Evolutionary conservation across 2,113 vertebrate genomes (phyloP).

Genomic region (Budorcas taxicolor): DNA sequence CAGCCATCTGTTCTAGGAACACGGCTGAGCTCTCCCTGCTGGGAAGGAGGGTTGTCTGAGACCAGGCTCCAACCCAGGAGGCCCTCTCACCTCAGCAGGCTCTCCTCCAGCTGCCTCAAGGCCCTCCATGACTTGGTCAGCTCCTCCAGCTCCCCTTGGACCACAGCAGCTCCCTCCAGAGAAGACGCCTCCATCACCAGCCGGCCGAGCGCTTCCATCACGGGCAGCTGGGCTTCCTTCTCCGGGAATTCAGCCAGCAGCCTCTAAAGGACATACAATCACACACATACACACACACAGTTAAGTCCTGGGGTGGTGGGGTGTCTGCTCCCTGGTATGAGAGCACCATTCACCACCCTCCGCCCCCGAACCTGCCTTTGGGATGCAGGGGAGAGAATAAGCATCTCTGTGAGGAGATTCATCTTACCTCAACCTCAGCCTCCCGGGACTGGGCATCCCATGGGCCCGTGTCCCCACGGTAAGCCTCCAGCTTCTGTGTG

Average conservation of each 20-base stretch:
- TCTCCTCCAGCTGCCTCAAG: slow-evolving; percentile 74
- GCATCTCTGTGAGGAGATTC: background rate
- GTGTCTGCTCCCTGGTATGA: background rate
- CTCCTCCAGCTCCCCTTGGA: slow-evolving; percentile 82
- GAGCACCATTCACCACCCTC: background rate
- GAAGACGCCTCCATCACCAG: slow-evolving; percentile 84
- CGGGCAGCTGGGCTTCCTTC: slow-evolving; percentile 87
- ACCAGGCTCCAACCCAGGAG: background rate
- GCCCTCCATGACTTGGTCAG: slow-evolving; percentile 79
- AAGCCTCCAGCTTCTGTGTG: slow-evolving; percentile 83
- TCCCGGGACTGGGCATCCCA: slow-evolving; percentile 74
- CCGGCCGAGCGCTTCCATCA: slow-evolving; percentile 81
- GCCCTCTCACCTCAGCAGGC: slow-evolving; percentile 66
- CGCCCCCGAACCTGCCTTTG: background rate
- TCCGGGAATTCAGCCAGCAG: slow-evolving; percentile 86
- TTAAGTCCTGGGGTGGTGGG: background rate
- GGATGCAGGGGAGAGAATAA: background rate
- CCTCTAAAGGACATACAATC: slow-evolving; percentile 75
- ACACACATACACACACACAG: too few species aligned
- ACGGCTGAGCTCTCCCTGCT: rapidly evolving
- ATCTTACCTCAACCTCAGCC: slow-evolving; percentile 84
- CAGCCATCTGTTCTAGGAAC: rapidly evolving
- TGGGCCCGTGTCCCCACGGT: slow-evolving; percentile 55
- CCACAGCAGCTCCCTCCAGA: slow-evolving; percentile 82
- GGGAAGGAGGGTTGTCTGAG: rapidly evolving